Conservation (phyloP, 2,113 vertebrate species). For the Aix galericulata region DNA sequence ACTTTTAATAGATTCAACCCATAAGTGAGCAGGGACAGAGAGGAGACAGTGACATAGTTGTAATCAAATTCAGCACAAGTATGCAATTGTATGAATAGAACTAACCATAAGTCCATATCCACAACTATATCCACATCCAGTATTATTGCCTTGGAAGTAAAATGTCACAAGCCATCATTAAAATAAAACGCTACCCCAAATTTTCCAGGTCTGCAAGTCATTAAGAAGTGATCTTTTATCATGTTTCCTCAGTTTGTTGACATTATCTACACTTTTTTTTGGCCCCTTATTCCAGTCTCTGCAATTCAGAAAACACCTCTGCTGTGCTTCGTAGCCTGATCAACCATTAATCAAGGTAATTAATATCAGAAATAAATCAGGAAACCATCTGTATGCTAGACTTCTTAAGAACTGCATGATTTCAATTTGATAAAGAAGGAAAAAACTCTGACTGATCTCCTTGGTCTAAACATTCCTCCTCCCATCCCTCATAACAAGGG, state of each 20-base stretch:
- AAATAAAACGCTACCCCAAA: background rate
- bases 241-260: background rate
- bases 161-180: background rate
- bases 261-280: background rate
- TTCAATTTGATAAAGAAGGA: background rate
- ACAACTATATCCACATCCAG: background rate
- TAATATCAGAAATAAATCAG: background rate
- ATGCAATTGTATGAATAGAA: background rate
- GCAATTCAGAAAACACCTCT: background rate
- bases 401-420: background rate
- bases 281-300: background rate
- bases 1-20: background rate
- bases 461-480: background rate
- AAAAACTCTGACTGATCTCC: background rate
- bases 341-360: background rate
- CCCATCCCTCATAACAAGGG: rapidly evolving
- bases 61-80: background rate
- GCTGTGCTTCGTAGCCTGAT: background rate
- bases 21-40: background rate
- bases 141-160: background rate
- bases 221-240: background rate
- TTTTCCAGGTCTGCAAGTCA: background rate
- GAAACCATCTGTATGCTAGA: background rate
- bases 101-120: background rate
- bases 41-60: background rate